These are phyloP conservation scores for Halictus quadricinctus DNA, from an alignment of 2,888 invertebrate genomes.

Conservation along the genomic window DNA sequence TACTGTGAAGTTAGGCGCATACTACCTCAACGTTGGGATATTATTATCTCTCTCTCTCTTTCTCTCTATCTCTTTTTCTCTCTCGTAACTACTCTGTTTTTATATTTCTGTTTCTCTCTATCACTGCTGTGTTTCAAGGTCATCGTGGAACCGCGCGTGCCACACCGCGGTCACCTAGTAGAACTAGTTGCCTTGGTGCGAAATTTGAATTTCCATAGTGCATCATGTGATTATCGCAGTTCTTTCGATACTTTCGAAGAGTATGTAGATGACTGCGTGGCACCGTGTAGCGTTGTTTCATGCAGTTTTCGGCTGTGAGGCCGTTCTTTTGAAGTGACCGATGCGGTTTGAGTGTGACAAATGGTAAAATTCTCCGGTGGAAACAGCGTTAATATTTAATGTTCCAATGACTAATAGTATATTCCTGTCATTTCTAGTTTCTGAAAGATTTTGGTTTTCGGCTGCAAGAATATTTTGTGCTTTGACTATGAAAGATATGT, in stretches of 20 bases:
- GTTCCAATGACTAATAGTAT: not conserved
- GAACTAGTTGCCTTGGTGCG: not conserved
- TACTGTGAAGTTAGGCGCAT: conserved; percentile 44
- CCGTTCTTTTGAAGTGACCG: conserved; percentile 8
- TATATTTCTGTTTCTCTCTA: not conserved
- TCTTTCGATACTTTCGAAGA: not conserved
- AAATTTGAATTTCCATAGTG: conserved; percentile 1
- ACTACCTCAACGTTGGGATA: not conserved
- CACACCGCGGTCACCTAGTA: not conserved
- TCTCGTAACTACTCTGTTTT: conserved; percentile 23
- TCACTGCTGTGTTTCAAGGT: not conserved
- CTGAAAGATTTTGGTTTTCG: not conserved
- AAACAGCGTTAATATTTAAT: not conserved
- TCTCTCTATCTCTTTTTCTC: not conserved
- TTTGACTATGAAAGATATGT: too few species aligned
- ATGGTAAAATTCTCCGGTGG: not conserved
- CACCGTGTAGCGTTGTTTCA: conserved; percentile 37
- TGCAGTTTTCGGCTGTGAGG: conserved; percentile 13
- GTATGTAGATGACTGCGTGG: conserved; percentile 10
- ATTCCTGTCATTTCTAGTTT: not conserved
- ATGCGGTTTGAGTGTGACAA: not conserved
- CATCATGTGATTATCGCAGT: not conserved
- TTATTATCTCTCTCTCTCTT: not conserved
- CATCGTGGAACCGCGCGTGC: not conserved
- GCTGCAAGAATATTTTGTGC: not conserved